These are phyloP conservation scores for Columbina picui DNA, from an alignment of 2,113 vertebrate genomes.

Conservation along the genomic window DNA sequence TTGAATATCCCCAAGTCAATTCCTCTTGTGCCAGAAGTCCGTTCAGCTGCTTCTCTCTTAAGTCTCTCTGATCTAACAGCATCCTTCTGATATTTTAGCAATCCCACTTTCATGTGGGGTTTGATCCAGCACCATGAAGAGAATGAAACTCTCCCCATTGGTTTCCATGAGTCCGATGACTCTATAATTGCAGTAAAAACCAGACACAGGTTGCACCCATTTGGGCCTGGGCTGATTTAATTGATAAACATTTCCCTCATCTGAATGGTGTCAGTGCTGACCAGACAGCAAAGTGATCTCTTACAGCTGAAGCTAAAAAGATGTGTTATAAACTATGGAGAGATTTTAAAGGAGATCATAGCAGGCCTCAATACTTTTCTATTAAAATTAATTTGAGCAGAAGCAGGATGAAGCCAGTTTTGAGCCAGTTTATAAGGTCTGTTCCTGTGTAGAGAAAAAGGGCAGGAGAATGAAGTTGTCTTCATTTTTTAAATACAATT, in stretches of 20 bases:
- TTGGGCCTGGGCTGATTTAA: neutral
- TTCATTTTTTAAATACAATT: neutral
- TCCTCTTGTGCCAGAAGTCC: neutral
- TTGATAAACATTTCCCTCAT: neutral
- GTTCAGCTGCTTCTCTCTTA: neutral
- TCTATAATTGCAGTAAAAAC: neutral
- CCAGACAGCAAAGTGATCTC: neutral
- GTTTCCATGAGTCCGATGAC: neutral
- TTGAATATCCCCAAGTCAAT: neutral
- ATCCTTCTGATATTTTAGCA: neutral
- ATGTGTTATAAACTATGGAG: neutral
- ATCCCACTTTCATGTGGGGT: neutral
- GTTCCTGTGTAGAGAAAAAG: neutral
- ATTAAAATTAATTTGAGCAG: neutral
- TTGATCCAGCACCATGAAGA: neutral
- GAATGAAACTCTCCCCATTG: neutral
- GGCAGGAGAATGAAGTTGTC: neutral
- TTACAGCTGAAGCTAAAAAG: neutral
- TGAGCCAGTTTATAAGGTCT: neutral
- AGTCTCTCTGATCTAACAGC: neutral
- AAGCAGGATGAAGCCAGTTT: neutral
- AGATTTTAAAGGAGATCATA: neutral
- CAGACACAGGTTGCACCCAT: neutral
- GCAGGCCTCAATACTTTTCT: neutral
- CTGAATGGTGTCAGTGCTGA: neutral